These are phyloP conservation scores for Zaprionus lineosus DNA, from an alignment of 2,888 invertebrate genomes.

Conservation along the genomic window DNA sequence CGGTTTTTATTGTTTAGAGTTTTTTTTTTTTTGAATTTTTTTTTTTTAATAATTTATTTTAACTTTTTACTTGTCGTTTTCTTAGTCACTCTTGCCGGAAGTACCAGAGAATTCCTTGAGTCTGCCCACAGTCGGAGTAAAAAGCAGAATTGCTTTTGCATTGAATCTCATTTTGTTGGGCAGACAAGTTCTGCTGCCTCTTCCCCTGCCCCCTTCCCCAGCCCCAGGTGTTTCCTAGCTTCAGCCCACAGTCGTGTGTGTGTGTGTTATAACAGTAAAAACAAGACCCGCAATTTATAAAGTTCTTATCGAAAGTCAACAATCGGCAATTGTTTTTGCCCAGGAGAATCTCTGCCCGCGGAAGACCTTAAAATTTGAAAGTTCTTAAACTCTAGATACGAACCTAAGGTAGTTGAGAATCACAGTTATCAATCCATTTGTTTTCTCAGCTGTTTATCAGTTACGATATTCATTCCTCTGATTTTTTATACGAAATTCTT, in stretches of 20 bases:
- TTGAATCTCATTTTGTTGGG: constrained; percentile 11
- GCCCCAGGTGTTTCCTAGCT: too few species aligned
- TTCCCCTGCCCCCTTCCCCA: too few species aligned
- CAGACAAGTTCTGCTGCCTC: constrained; percentile 32
- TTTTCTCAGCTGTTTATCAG: constrained; percentile 17
- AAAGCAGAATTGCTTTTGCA: constrained; percentile 1
- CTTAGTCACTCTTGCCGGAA: constrained; percentile 35
- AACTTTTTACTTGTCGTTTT: not conserved
- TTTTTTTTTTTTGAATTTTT: not conserved
- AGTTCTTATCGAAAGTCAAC: too few species aligned
- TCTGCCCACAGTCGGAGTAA: constrained; percentile 36
- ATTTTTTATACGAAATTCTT: not conserved
- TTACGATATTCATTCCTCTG: too few species aligned
- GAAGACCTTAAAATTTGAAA: too few species aligned
- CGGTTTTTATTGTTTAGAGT: not conserved
- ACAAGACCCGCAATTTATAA: too few species aligned
- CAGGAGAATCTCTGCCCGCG: too few species aligned
- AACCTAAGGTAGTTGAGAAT: too few species aligned
- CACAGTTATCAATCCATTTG: too few species aligned
- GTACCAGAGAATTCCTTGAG: constrained; percentile 22
- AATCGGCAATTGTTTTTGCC: constrained; percentile 37
- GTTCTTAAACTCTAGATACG: too few species aligned
- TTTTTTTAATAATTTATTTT: not conserved
- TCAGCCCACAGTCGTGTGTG: constrained; percentile 31
- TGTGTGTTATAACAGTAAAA: too few species aligned